Evolutionary conservation across 2,888 invertebrate genomes (phyloP).

Genomic region (Leptarthrus brevirostris): DNA sequence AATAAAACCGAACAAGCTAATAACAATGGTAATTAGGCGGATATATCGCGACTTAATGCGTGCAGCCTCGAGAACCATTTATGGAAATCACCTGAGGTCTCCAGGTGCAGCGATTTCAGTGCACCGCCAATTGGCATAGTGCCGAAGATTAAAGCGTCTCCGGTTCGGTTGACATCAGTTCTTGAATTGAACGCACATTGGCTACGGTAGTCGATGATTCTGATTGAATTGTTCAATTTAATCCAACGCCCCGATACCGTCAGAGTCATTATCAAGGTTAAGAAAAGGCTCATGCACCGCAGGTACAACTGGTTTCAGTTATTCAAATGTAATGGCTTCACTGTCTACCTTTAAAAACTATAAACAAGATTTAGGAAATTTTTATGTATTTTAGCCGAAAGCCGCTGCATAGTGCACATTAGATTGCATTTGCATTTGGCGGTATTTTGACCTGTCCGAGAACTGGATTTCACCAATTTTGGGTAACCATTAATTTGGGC

Average conservation of each 20-base stretch:
- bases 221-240: constrained; percentile 4
- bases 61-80: constrained; percentile 14
- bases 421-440: no score
- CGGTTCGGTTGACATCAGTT: not conserved
- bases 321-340: no score
- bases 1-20: constrained; percentile 5
- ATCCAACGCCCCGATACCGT: not conserved
- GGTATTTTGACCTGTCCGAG: no score
- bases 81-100: constrained; percentile 8
- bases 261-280: constrained; percentile 28
- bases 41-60: constrained; percentile 19
- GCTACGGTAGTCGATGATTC: not conserved
- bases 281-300: not conserved
- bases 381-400: no score
- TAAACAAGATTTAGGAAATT: no score
- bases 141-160: constrained; percentile 5
- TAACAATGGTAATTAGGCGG: constrained; percentile 39
- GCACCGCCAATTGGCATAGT: not conserved
- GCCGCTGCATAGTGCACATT: no score
- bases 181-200: not conserved
- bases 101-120: constrained; percentile 1
- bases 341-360: no score
- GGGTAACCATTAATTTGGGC: no score
- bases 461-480: no score
- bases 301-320: no score